Percentiles rank a stretch among this genome's conserved stretches.
These are phyloP conservation scores for Standfussiana lucernea DNA, from an alignment of 2,888 invertebrate genomes.

Conservation along the genomic window DNA sequence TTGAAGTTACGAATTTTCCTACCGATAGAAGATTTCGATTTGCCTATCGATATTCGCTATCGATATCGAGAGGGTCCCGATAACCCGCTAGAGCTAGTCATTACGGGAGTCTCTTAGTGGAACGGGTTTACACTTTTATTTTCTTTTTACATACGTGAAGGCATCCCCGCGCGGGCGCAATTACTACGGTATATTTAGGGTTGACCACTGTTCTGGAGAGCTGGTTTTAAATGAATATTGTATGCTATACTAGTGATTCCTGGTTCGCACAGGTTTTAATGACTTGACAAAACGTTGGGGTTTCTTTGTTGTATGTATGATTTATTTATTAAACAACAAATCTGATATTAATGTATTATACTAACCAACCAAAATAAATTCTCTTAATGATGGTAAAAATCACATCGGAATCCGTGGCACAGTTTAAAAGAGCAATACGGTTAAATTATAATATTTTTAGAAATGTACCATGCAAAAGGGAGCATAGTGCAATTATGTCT, in stretches of 20 bases:
- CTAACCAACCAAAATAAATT: not conserved
- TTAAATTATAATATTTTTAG: no score
- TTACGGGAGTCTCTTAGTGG: slow-evolving; percentile 85
- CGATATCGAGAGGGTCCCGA: slow-evolving; percentile 69
- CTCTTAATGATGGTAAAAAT: no score
- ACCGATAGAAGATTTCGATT: slow-evolving; percentile 34
- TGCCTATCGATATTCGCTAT: slow-evolving; percentile 53
- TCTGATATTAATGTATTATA: not conserved
- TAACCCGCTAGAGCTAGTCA: slow-evolving; percentile 78
- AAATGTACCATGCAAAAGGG: no score
- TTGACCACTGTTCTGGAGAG: slow-evolving; percentile 35
- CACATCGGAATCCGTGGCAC: no score
- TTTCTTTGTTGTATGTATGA: not conserved
- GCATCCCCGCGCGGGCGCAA: slow-evolving; percentile 79
- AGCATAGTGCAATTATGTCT: no score
- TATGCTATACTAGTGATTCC: not conserved
- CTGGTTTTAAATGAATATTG: not conserved
- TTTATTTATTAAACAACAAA: not conserved
- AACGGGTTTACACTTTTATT: slow-evolving; percentile 85
- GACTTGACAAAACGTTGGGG: not conserved
- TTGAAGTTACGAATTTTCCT: slow-evolving; percentile 23
- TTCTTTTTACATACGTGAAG: slow-evolving; percentile 84
- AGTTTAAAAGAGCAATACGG: no score
- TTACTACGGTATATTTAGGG: slow-evolving; percentile 79
- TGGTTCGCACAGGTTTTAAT: not conserved